These are phyloP conservation scores for Pleuronectes platessa DNA, from an alignment of 2,113 vertebrate genomes.

Conservation along the genomic window DNA sequence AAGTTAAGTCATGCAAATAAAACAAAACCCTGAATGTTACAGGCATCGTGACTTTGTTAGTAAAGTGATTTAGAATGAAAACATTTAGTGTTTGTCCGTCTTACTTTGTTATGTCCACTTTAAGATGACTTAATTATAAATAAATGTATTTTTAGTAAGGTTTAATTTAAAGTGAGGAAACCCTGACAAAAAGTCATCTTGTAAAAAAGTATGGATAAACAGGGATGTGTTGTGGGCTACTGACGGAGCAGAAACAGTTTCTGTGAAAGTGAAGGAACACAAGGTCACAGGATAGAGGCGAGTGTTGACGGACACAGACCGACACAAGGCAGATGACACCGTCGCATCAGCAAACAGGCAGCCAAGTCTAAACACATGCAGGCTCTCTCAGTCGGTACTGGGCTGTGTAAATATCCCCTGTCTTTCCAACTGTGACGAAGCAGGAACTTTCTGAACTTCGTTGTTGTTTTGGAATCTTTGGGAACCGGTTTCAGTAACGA, in stretches of 20 bases:
- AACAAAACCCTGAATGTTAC: too few species aligned
- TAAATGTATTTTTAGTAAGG: too few species aligned
- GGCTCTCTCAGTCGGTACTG: too few species aligned
- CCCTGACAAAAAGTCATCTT: too few species aligned
- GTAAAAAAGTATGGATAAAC: background rate
- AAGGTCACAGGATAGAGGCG: background rate
- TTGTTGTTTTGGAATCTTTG: conserved; percentile 2
- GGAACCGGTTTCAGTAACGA: conserved; percentile 16
- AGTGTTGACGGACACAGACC: conserved; percentile 5
- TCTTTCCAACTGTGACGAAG: conserved; percentile 30
- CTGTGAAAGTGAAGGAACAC: background rate
- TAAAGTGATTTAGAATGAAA: background rate
- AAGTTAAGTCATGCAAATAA: too few species aligned
- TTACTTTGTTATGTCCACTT: too few species aligned
- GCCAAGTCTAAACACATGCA: conserved; percentile 18
- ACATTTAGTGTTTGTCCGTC: too few species aligned
- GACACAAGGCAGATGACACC: background rate
- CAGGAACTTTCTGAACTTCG: background rate
- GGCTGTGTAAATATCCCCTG: background rate
- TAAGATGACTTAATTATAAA: too few species aligned
- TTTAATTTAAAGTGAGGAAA: too few species aligned
- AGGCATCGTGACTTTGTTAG: background rate
- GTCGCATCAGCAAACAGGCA: background rate
- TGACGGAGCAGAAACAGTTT: background rate
- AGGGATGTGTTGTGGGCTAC: background rate